Base-by-base conservation (phyloP, 2,888 invertebrate species). In the Daptonema setosum region DNA sequence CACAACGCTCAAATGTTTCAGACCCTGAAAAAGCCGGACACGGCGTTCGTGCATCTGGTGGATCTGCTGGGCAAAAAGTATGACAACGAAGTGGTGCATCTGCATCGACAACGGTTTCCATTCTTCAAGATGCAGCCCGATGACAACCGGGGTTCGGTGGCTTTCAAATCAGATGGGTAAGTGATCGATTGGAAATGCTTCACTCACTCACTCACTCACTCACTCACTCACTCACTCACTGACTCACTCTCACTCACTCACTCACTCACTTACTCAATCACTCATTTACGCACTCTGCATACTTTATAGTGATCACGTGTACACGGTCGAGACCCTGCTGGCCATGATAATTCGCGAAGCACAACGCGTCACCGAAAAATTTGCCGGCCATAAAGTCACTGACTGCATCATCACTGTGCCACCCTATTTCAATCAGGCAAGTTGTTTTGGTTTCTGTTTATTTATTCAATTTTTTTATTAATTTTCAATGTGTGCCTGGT, bases 361-460 rank as follows among this genome's bases (percentile, higher is more conserved):
- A 17, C 83, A 83, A 65, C 85, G 88, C 64, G 85, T 83, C 69
- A 87, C 95, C 0, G 83, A 87, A 70, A 80, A 80, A 55, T 73
- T 73, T 65, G 85, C 83, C 54, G 87, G 66, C 55, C 90, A 91
- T 73, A 77, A 80, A 28, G 83, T 97, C 52, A 85, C 83, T 61
- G 95, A 97, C 70, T 86, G 84, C 63, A 93, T 97, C 0, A 80
- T 99, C 61, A 87, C 90, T 0, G 87, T 97, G 0, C 97, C 97
- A 0, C 84, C 88, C 0, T 97, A 80, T 73, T 97, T 93, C 74
- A 93, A 87, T 68, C 95, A 95, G 74, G 85, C 83, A n/a, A n/a
- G n/a, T n/a, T n/a, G n/a, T n/a, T n/a, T n/a, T n/a, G n/a, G n/a
- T n/a, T n/a, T n/a, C n/a, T n/a, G n/a, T n/a, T n/a, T n/a, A n/a